Conservation (phyloP, 2,113 vertebrate species). For the Sylvietta virens region DNA sequence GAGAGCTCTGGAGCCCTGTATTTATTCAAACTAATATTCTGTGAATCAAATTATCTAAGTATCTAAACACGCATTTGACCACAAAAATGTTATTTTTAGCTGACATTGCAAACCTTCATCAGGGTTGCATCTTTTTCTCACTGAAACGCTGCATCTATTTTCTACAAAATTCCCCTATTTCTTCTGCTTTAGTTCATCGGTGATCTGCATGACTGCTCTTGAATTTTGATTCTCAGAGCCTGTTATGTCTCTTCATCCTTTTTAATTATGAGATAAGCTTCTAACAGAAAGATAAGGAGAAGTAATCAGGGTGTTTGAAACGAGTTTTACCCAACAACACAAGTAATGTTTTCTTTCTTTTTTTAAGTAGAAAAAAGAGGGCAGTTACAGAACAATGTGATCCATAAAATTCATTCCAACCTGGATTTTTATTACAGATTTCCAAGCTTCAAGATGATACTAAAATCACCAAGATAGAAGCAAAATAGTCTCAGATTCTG, state of each 20-base stretch:
- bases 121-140: neutral
- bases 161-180: neutral
- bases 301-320: neutral
- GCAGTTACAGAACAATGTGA: neutral
- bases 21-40: neutral
- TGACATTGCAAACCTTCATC: neutral
- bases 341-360: neutral
- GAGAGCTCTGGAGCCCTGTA: neutral
- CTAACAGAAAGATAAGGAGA: neutral
- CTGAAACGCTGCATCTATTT: neutral
- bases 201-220: neutral
- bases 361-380: neutral
- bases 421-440: neutral
- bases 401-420: neutral
- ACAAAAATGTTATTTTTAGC: slow-evolving; percentile 9
- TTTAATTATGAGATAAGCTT: neutral
- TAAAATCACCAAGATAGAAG: neutral
- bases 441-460: neutral
- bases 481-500: neutral
- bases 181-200: neutral
- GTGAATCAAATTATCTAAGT: slow-evolving; percentile 19
- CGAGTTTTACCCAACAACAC: neutral
- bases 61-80: neutral
- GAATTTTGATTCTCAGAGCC: neutral
- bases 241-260: neutral